Percentiles rank a stretch among this genome's conserved stretches.
Conservation (phyloP, 2,888 invertebrate species). For the Netelia inedita region DNA sequence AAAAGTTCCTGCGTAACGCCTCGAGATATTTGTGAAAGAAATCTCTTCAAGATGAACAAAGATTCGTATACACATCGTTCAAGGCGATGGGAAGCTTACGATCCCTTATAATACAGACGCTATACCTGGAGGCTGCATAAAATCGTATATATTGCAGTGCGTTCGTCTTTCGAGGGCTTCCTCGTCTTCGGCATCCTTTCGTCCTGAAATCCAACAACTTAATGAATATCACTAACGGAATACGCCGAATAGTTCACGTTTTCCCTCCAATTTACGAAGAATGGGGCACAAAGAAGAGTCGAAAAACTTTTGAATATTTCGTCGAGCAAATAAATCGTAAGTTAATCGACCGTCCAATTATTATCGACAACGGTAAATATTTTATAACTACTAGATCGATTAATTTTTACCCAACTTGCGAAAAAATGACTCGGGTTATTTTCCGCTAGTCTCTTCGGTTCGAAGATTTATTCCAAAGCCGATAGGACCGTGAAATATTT, state of each 20-base stretch:
- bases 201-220: not conserved
- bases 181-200: not conserved
- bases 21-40: conserved; percentile 8
- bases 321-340: not conserved
- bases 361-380: not conserved
- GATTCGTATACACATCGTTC: conserved; percentile 22
- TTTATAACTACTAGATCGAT: not conserved
- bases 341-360: not conserved
- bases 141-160: not conserved
- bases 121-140: not conserved
- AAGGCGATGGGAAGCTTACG: conserved; percentile 36
- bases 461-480: conserved; percentile 19
- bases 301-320: not conserved
- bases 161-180: not conserved
- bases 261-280: not conserved
- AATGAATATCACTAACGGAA: not conserved
- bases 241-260: not conserved
- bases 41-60: conserved; percentile 27
- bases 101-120: conserved; percentile 30
- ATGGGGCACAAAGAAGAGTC: not conserved
- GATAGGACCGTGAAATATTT: conserved; percentile 45
- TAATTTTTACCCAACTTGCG: not conserved
- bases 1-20: not conserved
- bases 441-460: conserved; percentile 18
- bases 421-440: not conserved